Evolutionary conservation across 1,140 invertebrate genomes (phyloP).

Genomic region (Zaprionus capensis): DNA sequence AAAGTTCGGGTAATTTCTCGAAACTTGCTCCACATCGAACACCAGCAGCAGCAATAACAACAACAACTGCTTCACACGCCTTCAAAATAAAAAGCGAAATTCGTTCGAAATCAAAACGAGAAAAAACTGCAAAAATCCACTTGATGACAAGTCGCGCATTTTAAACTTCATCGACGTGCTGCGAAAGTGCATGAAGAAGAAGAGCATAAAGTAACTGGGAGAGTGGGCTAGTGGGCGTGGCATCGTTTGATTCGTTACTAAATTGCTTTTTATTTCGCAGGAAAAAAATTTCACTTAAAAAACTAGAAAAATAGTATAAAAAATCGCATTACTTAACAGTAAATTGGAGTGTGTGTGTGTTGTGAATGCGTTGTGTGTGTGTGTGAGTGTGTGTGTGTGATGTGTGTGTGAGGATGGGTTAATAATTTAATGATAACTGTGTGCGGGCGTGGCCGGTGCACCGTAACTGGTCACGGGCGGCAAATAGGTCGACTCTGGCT

Average conservation of each 20-base stretch:
- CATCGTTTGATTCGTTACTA: not conserved
- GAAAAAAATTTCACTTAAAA: constrained; percentile 23
- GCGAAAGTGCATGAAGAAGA: constrained; percentile 32
- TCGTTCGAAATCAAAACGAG: constrained; percentile 11
- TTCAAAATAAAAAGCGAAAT: constrained; percentile 50
- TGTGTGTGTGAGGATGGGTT: not conserved
- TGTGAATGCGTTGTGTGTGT: not conserved
- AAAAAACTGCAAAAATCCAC: not conserved
- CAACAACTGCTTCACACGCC: constrained; percentile 35
- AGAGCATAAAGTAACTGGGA: constrained; percentile 16
- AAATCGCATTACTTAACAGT: not conserved
- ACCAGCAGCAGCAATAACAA: constrained; percentile 6
- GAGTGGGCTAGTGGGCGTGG: constrained; percentile 14
- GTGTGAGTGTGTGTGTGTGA: not conserved
- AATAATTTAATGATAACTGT: constrained; percentile 70
- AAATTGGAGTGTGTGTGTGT: not conserved
- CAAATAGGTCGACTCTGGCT: constrained; percentile 67
- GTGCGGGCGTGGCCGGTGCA: constrained; percentile 56
- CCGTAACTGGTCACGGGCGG: constrained; percentile 57
- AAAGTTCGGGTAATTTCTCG: constrained; percentile 25
- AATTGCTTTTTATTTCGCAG: not conserved
- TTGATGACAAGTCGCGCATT: constrained; percentile 40
- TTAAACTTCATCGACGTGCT: constrained; percentile 26
- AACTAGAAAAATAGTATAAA: constrained; percentile 30
- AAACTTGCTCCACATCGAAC: constrained; percentile 30